Evolutionary conservation across 2,797 vertebrate genomes (phyloP).

Genomic region (Prunella strophiata): DNA sequence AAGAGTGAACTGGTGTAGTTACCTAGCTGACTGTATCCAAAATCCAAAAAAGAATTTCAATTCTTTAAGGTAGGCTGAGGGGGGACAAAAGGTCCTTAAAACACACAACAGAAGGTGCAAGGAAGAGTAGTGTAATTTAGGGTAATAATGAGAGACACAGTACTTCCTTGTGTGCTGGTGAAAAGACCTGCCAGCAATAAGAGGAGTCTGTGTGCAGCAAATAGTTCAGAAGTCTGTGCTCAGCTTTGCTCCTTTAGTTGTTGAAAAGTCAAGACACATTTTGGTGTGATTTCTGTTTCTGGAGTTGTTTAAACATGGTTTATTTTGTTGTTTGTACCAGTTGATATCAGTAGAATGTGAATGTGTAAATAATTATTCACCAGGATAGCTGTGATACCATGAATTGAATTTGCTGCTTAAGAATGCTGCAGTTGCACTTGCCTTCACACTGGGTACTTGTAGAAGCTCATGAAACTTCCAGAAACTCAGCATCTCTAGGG

Average conservation of each 20-base stretch:
- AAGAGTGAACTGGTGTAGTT: background rate
- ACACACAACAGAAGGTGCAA: background rate
- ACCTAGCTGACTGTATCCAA: background rate
- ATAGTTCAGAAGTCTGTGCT: background rate
- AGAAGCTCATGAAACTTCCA: background rate
- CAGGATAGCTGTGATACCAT: background rate
- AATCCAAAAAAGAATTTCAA: background rate
- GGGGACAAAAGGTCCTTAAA: background rate
- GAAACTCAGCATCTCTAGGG: background rate
- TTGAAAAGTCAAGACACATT: background rate
- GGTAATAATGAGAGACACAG: background rate
- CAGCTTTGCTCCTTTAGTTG: background rate
- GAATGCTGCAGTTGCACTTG: background rate
- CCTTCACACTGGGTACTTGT: background rate
- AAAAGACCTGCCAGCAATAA: background rate
- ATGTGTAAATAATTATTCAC: background rate
- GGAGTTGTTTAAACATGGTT: background rate
- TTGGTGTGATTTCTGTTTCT: background rate
- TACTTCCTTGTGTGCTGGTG: background rate
- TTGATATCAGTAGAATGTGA: background rate
- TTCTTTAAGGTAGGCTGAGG: background rate
- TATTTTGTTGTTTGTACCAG: background rate
- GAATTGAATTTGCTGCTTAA: background rate
- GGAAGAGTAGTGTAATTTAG: background rate
- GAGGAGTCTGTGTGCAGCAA: background rate